These are phyloP conservation scores for Chydorus sphaericus DNA, from an alignment of 2,888 invertebrate genomes.

Conservation along the genomic window DNA sequence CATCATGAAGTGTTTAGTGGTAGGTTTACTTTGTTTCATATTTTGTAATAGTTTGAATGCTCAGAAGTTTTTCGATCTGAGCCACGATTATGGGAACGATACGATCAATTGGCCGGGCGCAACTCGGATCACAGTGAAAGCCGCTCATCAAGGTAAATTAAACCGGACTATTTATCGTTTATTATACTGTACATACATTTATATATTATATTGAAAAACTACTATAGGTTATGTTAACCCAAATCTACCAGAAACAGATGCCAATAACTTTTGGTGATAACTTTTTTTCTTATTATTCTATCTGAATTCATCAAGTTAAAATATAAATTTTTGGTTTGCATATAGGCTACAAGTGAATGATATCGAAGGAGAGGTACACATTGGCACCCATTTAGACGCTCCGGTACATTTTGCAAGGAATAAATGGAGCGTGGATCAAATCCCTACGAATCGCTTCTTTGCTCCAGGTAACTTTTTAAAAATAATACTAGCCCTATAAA, in stretches of 20 bases:
- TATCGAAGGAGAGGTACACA: slow-evolving; percentile 40
- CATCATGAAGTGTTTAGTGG: too few relatives aligned
- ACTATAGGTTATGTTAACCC: background rate
- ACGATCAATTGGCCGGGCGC: background rate
- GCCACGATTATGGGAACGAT: background rate
- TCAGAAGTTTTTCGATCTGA: background rate
- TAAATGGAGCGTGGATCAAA: slow-evolving; percentile 36
- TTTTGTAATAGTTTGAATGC: too few relatives aligned
- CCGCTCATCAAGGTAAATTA: background rate
- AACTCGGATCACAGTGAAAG: background rate
- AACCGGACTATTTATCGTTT: too few relatives aligned
- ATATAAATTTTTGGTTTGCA: background rate
- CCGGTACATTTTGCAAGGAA: slow-evolving; percentile 39
- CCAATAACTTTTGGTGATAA: background rate
- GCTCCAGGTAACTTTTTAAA: slow-evolving; percentile 29
- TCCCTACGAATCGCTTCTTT: slow-evolving; percentile 33
- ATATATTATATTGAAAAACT: background rate
- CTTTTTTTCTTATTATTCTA: background rate
- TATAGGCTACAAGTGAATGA: slow-evolving; percentile 36
- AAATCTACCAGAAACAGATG: background rate
- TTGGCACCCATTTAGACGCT: slow-evolving; percentile 47
- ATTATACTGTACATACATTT: too few relatives aligned
- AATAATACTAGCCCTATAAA: background rate
- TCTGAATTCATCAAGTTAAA: too few relatives aligned
- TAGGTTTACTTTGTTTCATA: too few relatives aligned